phyloP scores from a whole-genome alignment of 2,113 vertebrate species.

The Dolichotis patagonum region DNA sequence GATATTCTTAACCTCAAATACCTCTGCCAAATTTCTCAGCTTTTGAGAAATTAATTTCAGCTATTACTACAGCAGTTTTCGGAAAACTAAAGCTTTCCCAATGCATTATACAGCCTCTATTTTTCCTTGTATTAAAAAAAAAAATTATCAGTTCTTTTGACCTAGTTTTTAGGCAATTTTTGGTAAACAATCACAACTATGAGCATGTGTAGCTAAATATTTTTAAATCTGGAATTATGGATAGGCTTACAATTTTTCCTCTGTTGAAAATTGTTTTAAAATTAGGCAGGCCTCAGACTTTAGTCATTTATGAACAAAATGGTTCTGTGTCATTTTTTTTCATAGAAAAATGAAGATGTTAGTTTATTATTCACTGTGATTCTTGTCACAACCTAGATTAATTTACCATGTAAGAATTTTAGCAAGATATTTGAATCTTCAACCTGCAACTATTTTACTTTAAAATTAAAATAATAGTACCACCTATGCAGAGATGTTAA shows the following conservation, averaged over 20 bases:
- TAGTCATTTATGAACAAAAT: neutral
- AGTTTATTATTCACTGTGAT: neutral
- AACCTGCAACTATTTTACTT: neutral
- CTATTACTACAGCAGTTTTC: slow-evolving; percentile 65
- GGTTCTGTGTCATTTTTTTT: neutral
- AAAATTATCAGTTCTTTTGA: slow-evolving; percentile 39
- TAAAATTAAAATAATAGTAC: slow-evolving; percentile 10
- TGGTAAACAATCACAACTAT: slow-evolving; percentile 28
- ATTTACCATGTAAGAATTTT: neutral
- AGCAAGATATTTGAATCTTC: neutral
- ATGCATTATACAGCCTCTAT: slow-evolving; percentile 47
- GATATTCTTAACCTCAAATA: slow-evolving; percentile 65
- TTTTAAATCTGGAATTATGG: neutral
- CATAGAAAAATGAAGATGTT: neutral
- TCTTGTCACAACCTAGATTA: neutral
- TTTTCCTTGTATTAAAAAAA: slow-evolving; percentile 53
- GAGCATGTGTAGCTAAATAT: slow-evolving; percentile 17
- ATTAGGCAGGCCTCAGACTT: neutral
- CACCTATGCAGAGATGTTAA: neutral
- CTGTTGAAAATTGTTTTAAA: slow-evolving; percentile 12
- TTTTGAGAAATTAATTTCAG: slow-evolving; percentile 81
- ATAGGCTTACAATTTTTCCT: neutral
- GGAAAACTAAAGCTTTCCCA: slow-evolving; percentile 61
- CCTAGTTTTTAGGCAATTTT: neutral
- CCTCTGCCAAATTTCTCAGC: slow-evolving; percentile 67